phyloP scores from a whole-genome alignment of 2,113 vertebrate species.

The Eublepharis macularius region DNA sequence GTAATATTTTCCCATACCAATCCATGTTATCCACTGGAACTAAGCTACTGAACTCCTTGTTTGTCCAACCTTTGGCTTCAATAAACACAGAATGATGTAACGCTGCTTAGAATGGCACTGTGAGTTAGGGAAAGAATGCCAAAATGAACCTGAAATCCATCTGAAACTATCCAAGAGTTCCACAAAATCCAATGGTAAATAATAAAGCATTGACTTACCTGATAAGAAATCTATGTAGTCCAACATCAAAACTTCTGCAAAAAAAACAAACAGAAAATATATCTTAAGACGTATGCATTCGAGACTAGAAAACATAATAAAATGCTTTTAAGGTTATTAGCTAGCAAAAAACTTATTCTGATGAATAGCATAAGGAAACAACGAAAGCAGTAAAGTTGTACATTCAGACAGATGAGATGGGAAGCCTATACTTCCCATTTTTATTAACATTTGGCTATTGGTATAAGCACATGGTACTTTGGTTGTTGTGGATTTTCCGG shows the following conservation, averaged over 20 bases:
- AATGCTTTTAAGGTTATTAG: background rate
- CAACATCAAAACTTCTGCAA: constrained; percentile 80
- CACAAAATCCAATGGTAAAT: background rate
- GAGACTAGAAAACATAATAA: background rate
- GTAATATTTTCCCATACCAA: too few relatives aligned
- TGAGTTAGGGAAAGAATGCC: background rate
- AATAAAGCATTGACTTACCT: constrained; percentile 69
- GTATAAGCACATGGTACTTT: background rate
- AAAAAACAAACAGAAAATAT: constrained; percentile 15
- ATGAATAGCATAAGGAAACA: background rate
- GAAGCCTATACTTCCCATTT: background rate
- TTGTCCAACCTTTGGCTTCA: too few relatives aligned
- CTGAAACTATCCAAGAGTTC: too few relatives aligned
- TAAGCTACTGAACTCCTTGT: too few relatives aligned
- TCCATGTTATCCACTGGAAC: too few relatives aligned
- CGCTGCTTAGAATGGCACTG: too few relatives aligned
- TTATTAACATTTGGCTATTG: background rate
- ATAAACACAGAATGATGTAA: too few relatives aligned
- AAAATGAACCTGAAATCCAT: background rate
- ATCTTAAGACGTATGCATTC: constrained; percentile 17
- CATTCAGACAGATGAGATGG: background rate
- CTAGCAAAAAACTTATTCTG: background rate
- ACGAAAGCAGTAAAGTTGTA: background rate
- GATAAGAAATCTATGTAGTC: constrained; percentile 80
- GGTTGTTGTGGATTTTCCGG: too few relatives aligned